Conservation (phyloP, 2,797 vertebrate species). For the Xenops minutus region DNA sequence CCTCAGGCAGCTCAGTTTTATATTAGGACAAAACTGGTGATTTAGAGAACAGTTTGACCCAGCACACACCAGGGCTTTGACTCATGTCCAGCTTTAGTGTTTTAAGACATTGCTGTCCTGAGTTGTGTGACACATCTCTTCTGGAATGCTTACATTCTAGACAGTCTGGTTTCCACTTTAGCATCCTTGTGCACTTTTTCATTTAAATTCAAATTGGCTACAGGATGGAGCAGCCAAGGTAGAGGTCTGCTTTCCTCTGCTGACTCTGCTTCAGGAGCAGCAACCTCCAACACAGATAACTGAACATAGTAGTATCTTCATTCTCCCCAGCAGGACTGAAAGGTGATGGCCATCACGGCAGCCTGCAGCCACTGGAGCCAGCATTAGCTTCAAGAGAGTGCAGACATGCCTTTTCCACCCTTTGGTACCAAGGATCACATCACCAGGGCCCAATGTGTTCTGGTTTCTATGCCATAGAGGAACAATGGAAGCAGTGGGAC, state of each 20-base stretch:
- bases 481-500: background rate
- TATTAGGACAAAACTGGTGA: background rate
- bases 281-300: background rate
- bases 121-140: background rate
- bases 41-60: background rate
- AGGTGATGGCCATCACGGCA: background rate
- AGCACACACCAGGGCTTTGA: background rate
- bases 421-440: background rate
- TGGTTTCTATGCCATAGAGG: background rate
- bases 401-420: background rate
- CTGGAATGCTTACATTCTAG: background rate
- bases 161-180: background rate
- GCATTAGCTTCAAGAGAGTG: background rate
- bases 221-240: background rate
- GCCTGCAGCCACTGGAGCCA: background rate
- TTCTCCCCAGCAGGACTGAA: accelerated
- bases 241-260: background rate
- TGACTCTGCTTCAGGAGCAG: background rate
- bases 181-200: background rate
- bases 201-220: background rate
- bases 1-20: background rate
- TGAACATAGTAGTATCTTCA: background rate
- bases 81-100: background rate
- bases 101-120: background rate
- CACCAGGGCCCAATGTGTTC: background rate